These are phyloP conservation scores for Psittacula cyanocephala DNA, from an alignment of 2,113 vertebrate genomes.

Conservation along the genomic window DNA sequence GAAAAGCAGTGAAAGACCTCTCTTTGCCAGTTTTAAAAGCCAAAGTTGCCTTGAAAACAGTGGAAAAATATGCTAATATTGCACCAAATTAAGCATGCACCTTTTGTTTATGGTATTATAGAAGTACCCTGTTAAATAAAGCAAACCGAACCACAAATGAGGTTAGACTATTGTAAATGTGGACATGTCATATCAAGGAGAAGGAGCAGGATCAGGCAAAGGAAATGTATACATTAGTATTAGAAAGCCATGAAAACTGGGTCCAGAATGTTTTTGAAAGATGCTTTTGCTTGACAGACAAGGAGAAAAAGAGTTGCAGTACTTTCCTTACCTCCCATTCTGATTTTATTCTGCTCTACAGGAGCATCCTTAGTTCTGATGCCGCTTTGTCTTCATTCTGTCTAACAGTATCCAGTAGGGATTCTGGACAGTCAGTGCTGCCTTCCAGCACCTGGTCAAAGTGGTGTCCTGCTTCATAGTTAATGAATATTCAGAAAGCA, in stretches of 20 bases:
- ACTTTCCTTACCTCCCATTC: neutral
- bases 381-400: neutral
- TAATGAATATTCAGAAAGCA: neutral
- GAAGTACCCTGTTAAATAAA: neutral
- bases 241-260: neutral
- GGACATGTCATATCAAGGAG: neutral
- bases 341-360: neutral
- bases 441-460: neutral
- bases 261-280: neutral
- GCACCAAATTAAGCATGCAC: neutral
- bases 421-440: neutral
- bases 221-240: neutral
- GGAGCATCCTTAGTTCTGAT: neutral
- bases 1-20: neutral
- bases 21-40: neutral
- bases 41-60: neutral
- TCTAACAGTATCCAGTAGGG: neutral
- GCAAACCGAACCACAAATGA: neutral
- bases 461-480: neutral
- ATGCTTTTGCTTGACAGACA: neutral
- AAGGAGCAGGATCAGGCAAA: neutral
- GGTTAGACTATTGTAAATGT: neutral
- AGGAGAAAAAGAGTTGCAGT: neutral
- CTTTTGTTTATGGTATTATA: neutral
- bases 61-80: neutral